phyloP scores from a whole-genome alignment of 2,888 invertebrate species.

The Xanthia icteritia region DNA sequence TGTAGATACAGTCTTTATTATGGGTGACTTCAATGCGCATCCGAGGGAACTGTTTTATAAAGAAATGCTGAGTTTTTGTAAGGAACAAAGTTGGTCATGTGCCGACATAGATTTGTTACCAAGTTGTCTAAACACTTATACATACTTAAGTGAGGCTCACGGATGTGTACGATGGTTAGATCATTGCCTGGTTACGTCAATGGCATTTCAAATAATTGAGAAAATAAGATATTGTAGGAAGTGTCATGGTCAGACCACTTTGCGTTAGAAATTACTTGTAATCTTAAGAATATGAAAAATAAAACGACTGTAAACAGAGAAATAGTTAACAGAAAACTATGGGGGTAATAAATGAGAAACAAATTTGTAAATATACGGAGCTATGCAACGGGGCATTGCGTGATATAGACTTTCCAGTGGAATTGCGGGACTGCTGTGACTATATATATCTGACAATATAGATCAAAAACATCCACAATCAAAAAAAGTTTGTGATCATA shows the following conservation, averaged over 20 bases:
- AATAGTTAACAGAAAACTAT: not conserved
- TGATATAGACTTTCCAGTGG: no score
- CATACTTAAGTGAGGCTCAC: not conserved
- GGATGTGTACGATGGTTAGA: constrained; percentile 4
- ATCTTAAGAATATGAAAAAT: not conserved
- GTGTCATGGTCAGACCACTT: not conserved
- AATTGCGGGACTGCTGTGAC: no score
- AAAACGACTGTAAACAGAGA: not conserved
- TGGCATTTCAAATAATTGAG: constrained; percentile 16
- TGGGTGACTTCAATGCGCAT: no score
- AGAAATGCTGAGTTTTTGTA: no score
- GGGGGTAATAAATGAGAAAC: not conserved
- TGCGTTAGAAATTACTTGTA: not conserved
- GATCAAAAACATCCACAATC: no score
- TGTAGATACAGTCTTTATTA: no score
- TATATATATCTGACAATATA: no score
- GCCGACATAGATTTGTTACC: not conserved
- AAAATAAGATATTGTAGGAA: constrained; percentile 4
- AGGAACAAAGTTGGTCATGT: constrained; percentile 7
- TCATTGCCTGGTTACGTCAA: constrained; percentile 9
- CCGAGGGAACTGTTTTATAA: no score
- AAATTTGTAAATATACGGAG: not conserved
- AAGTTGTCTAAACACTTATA: not conserved
- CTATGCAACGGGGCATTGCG: not conserved
- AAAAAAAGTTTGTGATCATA: no score